Evolutionary conservation across 2,797 vertebrate genomes (phyloP), one percentile per base, ranked within the genome.

Genomic region (Pteronotus mesoamericanus): DNA sequence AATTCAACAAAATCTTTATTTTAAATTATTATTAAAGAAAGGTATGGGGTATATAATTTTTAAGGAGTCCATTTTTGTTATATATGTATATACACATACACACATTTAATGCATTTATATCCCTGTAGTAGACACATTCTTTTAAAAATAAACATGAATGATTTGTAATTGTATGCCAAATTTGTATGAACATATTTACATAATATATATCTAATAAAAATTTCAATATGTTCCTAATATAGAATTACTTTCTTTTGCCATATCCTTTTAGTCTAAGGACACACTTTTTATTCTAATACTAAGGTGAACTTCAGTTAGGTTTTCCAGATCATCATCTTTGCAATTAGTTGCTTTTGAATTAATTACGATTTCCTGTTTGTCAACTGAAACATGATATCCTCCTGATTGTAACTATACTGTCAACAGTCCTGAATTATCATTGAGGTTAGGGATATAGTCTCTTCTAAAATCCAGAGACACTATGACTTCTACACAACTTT

Each of bases 81-180:
- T 29, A 11, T 19, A 19, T 75, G 12, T 53, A 3, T 37, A 3
- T 55, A 18, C 39, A 46, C 11, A 64, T 37, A 37, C n/a, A 5
- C 9, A 68, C 3, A 12, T 15, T 24, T 24, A 64, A 32, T 74
- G 74, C 6, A 34, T 16, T 84, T 78, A 46, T 3, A 32, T 53
- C 9, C 24, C 9, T 55, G 14, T 46, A 83, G 5, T 77, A 59
- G 57, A 59, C 4, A 51, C 18, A 44, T 44, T 93, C 22, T 86
- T 39, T 80, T 53, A 78, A 68, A 89, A 85, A 66, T 55, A 94
- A 96, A 57, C 75, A 32, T 59, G 22, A 74, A 32, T 75, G 18
- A 66, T 44, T 46, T 91, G 4, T 16, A 51, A 42, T 71, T 32
- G 11, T 10, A 64, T 71, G 19, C 26, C 11, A 91, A 57, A 87